phyloP scores from a whole-genome alignment of 2,113 vertebrate genomes.

The Neomonachus schauinslandi region DNA sequence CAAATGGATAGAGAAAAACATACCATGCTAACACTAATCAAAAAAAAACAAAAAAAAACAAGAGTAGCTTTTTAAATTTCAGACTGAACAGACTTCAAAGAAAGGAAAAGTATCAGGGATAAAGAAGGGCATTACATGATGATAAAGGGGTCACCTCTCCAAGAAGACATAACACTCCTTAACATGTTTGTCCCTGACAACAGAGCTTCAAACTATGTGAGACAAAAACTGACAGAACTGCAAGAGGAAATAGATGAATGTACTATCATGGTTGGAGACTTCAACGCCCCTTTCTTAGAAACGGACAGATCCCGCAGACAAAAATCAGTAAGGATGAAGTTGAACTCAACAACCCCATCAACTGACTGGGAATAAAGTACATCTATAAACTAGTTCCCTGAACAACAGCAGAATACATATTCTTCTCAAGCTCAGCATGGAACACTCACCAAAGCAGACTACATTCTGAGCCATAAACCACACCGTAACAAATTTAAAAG shows the following conservation, averaged over 20 bases:
- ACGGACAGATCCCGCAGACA: background rate
- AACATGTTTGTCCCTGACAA: background rate
- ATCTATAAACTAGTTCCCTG: background rate
- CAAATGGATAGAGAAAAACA: background rate
- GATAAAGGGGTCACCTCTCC: background rate
- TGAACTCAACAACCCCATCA: background rate
- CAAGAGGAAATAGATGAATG: background rate
- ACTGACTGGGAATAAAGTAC: background rate
- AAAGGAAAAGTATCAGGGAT: background rate
- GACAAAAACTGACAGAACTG: background rate
- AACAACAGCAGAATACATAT: background rate
- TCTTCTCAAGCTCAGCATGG: background rate
- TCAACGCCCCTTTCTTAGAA: background rate
- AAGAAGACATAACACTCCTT: background rate
- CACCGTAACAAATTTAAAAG: background rate
- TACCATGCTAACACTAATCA: background rate
- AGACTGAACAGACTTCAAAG: background rate
- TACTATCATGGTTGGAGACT: background rate
- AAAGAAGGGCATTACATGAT: background rate
- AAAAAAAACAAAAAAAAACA: background rate
- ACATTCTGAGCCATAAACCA: background rate
- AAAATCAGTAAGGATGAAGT: background rate
- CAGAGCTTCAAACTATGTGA: background rate
- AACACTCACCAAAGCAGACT: background rate
- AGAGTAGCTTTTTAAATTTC: background rate